phyloP scores from a whole-genome alignment of 2,113 vertebrate species.

The Lamprotornis superbus region DNA sequence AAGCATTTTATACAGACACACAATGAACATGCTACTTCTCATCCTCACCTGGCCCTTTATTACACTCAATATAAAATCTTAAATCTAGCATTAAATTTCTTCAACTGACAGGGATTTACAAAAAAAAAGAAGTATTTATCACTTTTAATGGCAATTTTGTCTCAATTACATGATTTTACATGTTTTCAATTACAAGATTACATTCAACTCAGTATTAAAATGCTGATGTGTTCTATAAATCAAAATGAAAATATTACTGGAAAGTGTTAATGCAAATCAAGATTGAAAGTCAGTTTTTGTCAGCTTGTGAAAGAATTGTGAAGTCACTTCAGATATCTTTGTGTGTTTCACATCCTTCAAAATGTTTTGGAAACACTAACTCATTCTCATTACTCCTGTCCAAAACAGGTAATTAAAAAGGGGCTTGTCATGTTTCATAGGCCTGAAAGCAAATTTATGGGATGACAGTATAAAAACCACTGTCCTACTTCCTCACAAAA shows the following conservation, averaged over 20 bases:
- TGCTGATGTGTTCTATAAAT: conserved; percentile 19
- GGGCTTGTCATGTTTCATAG: conserved; percentile 37
- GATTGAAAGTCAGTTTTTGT: background rate
- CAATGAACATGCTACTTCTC: conserved; percentile 4
- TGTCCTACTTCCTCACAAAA: background rate
- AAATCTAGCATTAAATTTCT: conserved; percentile 33
- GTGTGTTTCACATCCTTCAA: background rate
- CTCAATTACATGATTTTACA: background rate
- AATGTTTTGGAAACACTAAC: conserved; percentile 10
- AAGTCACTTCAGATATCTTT: background rate
- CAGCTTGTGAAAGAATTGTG: background rate
- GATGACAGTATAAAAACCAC: background rate
- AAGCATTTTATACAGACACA: conserved; percentile 16
- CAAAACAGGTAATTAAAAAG: conserved; percentile 50
- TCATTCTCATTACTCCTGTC: conserved; percentile 39
- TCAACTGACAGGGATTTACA: conserved; percentile 11
- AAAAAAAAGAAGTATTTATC: background rate
- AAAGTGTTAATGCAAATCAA: background rate
- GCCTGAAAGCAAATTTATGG: background rate
- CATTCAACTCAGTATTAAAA: conserved; percentile 23
- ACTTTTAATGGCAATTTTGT: conserved; percentile 26
- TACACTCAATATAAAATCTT: conserved; percentile 45
- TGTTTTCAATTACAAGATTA: background rate
- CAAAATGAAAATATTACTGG: background rate
- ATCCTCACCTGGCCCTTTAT: conserved; percentile 41